Evolutionary conservation across 2,888 invertebrate species (phyloP), one percentile per base, ranked within the genome.

Genomic region (Andrena haemorrhoa): DNA sequence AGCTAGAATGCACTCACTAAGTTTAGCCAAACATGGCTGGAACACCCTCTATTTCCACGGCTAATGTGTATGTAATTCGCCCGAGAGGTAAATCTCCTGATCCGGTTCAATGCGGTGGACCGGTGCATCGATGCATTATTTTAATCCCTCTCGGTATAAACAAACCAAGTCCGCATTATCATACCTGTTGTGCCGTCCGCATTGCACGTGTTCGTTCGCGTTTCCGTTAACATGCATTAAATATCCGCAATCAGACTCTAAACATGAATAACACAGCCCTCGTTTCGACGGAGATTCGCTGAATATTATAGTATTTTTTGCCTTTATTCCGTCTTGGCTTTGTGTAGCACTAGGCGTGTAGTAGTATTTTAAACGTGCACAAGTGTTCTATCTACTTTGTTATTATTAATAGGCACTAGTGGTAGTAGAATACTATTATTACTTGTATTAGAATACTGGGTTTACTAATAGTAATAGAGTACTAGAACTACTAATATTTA

Each of bases 91-190:
- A 92, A 91, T 91, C 91, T 90, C 90, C 90, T 91, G 91, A 90
- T 90, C 89, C 89, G 88, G 86, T 86, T 85, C 85, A 86, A 85
- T 87, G 89, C 88, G 86, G 87, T 85, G 84, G 76, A 84, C 83
- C 84, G 82, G 85, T 86, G 87, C 88, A 90, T 88, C 86, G 89
- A 89, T 89, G 90, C 90, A 91, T 92, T 91, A 92, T 91, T 92
- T 92, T 91, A 92, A 92, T 93, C 92, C 89, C 84, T 66, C 53
- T 63, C 63, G 82, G 79, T 82, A 83, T 86, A 86, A 88, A 83
- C 86, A 74, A 74, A 81, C 75, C 65, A 60, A 70, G 61, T 56
- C 70, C 56, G 81, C 77, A 88, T 86, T 88, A 88, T 83, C 88
- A 71, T 86, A 85, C 86, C 84, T 86, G 86, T 86, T 84, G 79